phyloP scores from a whole-genome alignment of 2,797 vertebrate species.

The Chelmon rostratus region DNA sequence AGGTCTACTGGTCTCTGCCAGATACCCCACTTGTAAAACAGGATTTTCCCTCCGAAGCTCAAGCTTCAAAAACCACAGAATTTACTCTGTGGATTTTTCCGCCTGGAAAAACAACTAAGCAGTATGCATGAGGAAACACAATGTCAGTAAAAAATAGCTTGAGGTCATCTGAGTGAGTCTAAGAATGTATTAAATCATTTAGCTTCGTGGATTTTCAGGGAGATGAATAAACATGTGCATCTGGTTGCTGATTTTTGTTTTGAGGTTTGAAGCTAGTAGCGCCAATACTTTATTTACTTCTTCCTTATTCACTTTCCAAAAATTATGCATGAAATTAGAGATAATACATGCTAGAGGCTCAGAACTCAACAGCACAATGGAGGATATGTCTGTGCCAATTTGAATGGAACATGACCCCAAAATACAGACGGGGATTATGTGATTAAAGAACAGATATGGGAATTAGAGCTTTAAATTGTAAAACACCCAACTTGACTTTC shows the following conservation, averaged over 20 bases:
- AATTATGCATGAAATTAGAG: constrained; percentile 16
- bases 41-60: constrained; percentile 56
- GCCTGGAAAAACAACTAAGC: constrained; percentile 63
- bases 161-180: constrained; percentile 53
- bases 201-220: constrained; percentile 22
- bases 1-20: constrained; percentile 35
- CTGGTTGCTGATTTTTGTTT: background rate
- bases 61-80: constrained; percentile 55
- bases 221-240: constrained; percentile 37
- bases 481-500: constrained; percentile 20
- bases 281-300: constrained; percentile 9
- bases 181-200: constrained; percentile 38
- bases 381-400: constrained; percentile 11
- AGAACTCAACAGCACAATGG: constrained; percentile 4
- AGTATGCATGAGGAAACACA: constrained; percentile 58
- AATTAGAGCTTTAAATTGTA: constrained; percentile 11
- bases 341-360: constrained; percentile 7
- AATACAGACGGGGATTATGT: constrained; percentile 24
- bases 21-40: constrained; percentile 63
- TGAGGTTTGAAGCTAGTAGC: background rate
- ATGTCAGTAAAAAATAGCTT: constrained; percentile 54
- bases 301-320: constrained; percentile 10
- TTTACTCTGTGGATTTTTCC: constrained; percentile 68
- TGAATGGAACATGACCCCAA: constrained; percentile 26
- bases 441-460: constrained; percentile 28